Conservation (phyloP, 2,888 invertebrate genomes). For the Calameuta pallipes region DNA sequence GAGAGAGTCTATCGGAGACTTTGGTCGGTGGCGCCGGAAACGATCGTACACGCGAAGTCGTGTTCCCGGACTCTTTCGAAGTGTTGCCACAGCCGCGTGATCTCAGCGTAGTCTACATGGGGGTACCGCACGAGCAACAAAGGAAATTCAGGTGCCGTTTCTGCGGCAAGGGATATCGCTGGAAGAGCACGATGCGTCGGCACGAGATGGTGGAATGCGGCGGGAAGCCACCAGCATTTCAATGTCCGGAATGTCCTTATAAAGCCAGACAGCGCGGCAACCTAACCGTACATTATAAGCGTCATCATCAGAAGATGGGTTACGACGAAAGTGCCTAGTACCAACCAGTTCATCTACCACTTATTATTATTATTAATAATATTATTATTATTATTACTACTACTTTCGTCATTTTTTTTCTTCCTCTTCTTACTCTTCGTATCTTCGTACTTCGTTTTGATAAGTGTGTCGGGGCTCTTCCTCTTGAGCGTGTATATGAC, state of each 20-base stretch:
- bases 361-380: neutral
- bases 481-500: neutral
- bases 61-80: constrained; percentile 64
- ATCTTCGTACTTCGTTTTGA: neutral
- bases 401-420: neutral
- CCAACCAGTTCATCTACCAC: neutral
- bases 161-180: constrained; percentile 87
- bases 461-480: neutral
- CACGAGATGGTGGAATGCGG: constrained; percentile 89
- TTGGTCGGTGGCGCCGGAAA: constrained; percentile 34
- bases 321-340: constrained; percentile 47
- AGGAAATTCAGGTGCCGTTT: constrained; percentile 82
- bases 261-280: constrained; percentile 85
- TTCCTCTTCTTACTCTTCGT: neutral
- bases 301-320: constrained; percentile 73
- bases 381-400: too few relatives aligned
- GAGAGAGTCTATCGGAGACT: neutral
- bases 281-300: constrained; percentile 83
- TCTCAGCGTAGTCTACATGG: constrained; percentile 65
- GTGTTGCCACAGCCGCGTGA: constrained; percentile 63
- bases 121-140: constrained; percentile 69
- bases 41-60: constrained; percentile 51
- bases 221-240: constrained; percentile 84
- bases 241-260: constrained; percentile 83
- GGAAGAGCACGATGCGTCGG: constrained; percentile 85